Evolutionary conservation across 2,888 invertebrate genomes (phyloP).

Genomic region (Helleia helle): DNA sequence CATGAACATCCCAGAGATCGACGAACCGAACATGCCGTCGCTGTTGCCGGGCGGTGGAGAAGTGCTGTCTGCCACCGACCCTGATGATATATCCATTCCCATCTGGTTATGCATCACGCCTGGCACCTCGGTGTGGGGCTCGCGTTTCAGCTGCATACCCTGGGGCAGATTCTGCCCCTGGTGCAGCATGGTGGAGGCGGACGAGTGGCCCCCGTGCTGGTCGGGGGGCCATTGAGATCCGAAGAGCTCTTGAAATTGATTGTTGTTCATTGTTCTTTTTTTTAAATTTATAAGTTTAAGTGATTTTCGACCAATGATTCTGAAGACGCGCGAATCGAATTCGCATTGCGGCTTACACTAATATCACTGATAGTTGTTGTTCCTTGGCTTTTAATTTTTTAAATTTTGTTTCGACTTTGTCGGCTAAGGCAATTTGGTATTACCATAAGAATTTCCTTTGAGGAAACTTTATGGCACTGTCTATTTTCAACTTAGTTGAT

Average conservation of each 20-base stretch:
- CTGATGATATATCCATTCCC: conserved; percentile 49
- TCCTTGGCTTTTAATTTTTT: conserved; percentile 29
- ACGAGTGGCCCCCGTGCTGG: conserved; percentile 61
- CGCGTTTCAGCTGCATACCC: conserved; percentile 52
- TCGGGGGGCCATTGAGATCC: conserved; percentile 71
- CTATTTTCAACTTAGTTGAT: conserved; percentile 56
- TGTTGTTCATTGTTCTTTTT: conserved; percentile 49
- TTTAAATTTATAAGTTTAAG: conserved; percentile 33
- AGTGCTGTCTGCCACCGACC: conserved; percentile 73
- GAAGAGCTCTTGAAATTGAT: conserved; percentile 64
- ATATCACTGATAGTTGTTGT: conserved; percentile 42
- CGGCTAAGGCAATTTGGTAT: conserved; percentile 55
- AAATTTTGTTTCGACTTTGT: conserved; percentile 47
- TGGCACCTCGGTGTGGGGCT: conserved; percentile 47
- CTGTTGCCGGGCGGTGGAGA: conserved; percentile 72
- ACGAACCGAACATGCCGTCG: conserved; percentile 60
- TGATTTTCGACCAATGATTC: conserved; percentile 48
- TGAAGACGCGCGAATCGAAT: conserved; percentile 47
- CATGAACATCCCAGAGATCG: conserved; percentile 65
- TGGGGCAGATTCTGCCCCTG: conserved; percentile 39
- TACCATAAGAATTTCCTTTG: conserved; percentile 49
- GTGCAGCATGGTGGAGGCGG: conserved; percentile 63
- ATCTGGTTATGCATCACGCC: conserved; percentile 52
- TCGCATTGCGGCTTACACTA: conserved; percentile 55
- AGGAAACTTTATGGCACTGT: conserved; percentile 56